phyloP scores from a whole-genome alignment of 2,113 vertebrate genomes.

The Datnioides undecimradiatus region DNA sequence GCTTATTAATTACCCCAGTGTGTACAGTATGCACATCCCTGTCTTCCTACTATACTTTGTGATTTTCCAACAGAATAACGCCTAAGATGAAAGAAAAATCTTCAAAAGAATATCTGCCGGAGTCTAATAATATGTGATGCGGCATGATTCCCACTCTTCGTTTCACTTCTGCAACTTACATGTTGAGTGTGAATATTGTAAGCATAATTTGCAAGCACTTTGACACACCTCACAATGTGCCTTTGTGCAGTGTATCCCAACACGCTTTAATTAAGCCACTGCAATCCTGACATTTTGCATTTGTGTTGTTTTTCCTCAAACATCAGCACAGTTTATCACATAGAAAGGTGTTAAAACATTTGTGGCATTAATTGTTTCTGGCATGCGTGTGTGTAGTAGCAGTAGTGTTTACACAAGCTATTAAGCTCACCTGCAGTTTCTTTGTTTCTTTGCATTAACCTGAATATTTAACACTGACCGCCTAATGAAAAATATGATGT shows the following conservation, averaged over 20 bases:
- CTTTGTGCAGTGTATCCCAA: neutral
- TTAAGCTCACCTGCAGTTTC: neutral
- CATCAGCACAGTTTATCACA: no score
- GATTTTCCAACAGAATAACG: neutral
- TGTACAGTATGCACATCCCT: neutral
- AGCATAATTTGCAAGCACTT: neutral
- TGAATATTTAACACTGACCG: slow-evolving; percentile 67
- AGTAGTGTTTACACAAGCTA: slow-evolving; percentile 64
- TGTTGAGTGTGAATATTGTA: neutral
- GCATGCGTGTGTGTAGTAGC: neutral
- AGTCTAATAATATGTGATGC: neutral
- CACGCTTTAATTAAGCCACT: neutral
- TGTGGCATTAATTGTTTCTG: slow-evolving; percentile 47
- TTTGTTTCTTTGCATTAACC: slow-evolving; percentile 18
- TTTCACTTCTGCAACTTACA: neutral
- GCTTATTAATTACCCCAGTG: neutral
- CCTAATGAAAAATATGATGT: slow-evolving; percentile 52
- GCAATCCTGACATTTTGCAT: neutral
- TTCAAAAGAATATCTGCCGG: neutral
- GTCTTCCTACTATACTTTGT: neutral
- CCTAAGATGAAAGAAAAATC: neutral
- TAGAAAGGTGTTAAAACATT: neutral
- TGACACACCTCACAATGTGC: neutral
- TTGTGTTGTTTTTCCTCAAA: slow-evolving; percentile 1
- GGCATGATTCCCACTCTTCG: neutral